A percentile compares a stretch with the other conserved stretches of the same genome.
Evolutionary conservation across 1,140 invertebrate species (phyloP).

Genomic region (Drosophila rhopaloa): DNA sequence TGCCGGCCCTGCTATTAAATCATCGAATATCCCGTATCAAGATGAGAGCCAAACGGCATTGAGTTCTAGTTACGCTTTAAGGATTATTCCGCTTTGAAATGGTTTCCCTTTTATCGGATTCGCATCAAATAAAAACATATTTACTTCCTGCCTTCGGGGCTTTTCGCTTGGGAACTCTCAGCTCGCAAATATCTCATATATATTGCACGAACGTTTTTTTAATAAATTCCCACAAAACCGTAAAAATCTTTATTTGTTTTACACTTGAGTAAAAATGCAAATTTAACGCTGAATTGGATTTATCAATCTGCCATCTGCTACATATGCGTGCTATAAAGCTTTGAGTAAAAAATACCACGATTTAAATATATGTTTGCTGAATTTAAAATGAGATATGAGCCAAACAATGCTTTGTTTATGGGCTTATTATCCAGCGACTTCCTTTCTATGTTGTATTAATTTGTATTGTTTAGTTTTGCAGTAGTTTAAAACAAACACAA

Average conservation of each 20-base stretch:
- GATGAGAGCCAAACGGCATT: conserved; percentile 31
- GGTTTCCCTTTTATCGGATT: conserved; percentile 6
- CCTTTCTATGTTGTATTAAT: background rate
- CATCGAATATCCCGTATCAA: conserved; percentile 36
- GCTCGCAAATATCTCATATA: conserved; percentile 14
- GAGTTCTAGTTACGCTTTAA: conserved; percentile 21
- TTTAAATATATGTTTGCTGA: background rate
- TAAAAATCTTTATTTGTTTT: conserved; percentile 46
- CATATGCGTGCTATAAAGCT: background rate
- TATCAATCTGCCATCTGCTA: conserved; percentile 34
- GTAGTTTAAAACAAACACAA: background rate
- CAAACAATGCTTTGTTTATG: background rate
- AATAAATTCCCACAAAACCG: conserved; percentile 27
- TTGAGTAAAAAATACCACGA: too few species aligned
- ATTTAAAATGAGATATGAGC: background rate
- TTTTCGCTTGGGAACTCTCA: conserved; percentile 3
- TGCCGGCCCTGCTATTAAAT: conserved; percentile 39
- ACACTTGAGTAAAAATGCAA: conserved; percentile 10
- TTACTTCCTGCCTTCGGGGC: conserved; percentile 5
- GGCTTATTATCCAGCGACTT: background rate
- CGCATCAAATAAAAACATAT: conserved; percentile 23
- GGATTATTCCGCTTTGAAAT: conserved; percentile 30
- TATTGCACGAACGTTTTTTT: conserved; percentile 20
- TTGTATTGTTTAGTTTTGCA: background rate
- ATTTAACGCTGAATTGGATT: conserved; percentile 48